phyloP scores from a whole-genome alignment of 2,113 vertebrate genomes.

The Aleadryas rufinucha region DNA sequence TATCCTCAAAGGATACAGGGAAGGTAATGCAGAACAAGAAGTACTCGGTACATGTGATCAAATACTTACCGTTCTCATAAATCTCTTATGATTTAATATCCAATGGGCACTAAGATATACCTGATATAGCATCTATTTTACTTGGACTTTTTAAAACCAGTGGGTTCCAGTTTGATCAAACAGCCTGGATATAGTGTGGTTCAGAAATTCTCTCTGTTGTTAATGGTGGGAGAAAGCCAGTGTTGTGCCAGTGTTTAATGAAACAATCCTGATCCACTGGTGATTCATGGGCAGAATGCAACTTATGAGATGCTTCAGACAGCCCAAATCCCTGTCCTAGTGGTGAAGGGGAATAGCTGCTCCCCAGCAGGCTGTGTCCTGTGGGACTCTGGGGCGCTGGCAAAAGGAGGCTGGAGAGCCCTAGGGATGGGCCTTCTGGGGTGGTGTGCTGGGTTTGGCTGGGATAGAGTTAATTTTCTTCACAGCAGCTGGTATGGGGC shows the following conservation, averaged over 20 bases:
- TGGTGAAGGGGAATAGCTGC: fast-evolving
- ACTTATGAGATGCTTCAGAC: neutral
- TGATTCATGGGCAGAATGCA: fast-evolving
- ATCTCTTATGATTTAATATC: neutral
- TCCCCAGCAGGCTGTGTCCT: neutral
- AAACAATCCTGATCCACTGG: neutral
- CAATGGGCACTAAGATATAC: neutral
- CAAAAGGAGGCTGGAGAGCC: neutral
- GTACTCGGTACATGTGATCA: neutral
- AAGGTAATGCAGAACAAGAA: neutral
- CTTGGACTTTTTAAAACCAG: neutral
- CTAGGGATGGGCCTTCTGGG: fast-evolving
- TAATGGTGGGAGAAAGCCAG: neutral
- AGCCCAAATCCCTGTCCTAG: neutral
- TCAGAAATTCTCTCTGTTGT: neutral
- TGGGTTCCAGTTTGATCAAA: neutral
- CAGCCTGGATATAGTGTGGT: neutral
- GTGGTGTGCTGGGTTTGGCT: neutral
- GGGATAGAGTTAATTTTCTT: neutral
- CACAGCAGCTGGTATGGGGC: neutral
- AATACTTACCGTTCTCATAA: neutral
- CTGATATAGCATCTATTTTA: neutral
- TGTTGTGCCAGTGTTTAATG: neutral
- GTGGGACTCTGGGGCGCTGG: fast-evolving
- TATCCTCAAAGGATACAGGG: neutral